Evolutionary conservation across 2,797 vertebrate species (phyloP).

Genomic region (Podargus strigoides): DNA sequence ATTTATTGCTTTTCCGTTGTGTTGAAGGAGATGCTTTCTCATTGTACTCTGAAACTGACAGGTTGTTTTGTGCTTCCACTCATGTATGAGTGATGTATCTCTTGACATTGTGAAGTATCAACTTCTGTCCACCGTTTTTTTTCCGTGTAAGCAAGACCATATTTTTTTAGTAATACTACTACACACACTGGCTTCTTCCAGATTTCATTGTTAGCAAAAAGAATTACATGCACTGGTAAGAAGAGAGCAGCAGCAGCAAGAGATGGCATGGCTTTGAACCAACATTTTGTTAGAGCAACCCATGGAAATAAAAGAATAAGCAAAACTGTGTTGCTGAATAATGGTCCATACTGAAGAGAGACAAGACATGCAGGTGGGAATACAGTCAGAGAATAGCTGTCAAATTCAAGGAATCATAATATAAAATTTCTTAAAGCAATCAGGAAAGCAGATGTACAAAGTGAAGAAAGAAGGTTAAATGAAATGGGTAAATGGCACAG

Average conservation of each 20-base stretch:
- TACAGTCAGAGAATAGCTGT: neutral
- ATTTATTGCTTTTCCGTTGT: neutral
- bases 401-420: neutral
- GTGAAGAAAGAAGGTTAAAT: neutral
- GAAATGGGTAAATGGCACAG: accelerated
- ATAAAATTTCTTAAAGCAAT: neutral
- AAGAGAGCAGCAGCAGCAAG: neutral
- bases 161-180: neutral
- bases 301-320: neutral
- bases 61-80: neutral
- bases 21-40: neutral
- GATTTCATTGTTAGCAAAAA: neutral
- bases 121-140: neutral
- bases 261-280: neutral
- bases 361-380: neutral
- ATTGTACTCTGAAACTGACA: neutral
- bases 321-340: neutral
- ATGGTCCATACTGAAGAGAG: neutral
- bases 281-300: neutral
- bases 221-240: neutral
- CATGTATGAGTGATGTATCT: accelerated
- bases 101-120: neutral
- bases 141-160: neutral
- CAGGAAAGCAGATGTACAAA: neutral
- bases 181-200: neutral